Evolutionary conservation across 2,113 vertebrate genomes (phyloP), one percentile per base, ranked within the genome.

Genomic region (Peucedramus taeniatus): DNA sequence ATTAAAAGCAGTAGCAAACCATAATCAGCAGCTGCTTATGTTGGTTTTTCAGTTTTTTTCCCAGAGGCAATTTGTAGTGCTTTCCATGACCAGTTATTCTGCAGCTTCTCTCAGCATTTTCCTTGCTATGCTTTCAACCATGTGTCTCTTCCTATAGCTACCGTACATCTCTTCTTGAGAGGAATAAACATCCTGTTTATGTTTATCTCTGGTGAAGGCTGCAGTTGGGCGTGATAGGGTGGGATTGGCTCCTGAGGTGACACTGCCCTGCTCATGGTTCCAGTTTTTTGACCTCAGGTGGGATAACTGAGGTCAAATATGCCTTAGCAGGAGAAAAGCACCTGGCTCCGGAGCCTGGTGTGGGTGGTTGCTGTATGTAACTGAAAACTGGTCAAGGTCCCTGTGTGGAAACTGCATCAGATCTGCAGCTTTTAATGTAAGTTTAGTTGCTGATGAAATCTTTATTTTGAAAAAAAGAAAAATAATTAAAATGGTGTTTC

Each of bases 301-400:
- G 44, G 27, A 27, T 71, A 40, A n/a, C 5, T 28, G 49, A 70
- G 74, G 40, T 9, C 2, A 3, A 21, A 39, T 50, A 20, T 20
- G 30, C 26, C 14, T 59, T 31, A 13, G 33, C 49, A 59, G 47
- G 9, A 16, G 24, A 27, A 74, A 35, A 91, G 22, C 18, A 77
- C 2, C 12, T 1, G 7, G 14, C 37, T 50, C 42, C 15, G 63
- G 45, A 54, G 66, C 39, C n/a, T 0, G 4, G 37, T 0, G 0
- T 2, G 1, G 6, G 16, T 45, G 50, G 45, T 15, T 64, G 44
- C 4, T 11, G 6, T 22, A 26, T 0, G 11, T 19, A 26, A 30
- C 39, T 19, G 37, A 4, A 49, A 63, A 26, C 24, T 69, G 26
- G 6, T 77, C 7, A 27, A 44, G 27, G 45, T 66, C 22, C 8